These are phyloP conservation scores for Adrianichthys oophorus DNA, from an alignment of 2,797 vertebrate species.

Conservation along the genomic window DNA sequence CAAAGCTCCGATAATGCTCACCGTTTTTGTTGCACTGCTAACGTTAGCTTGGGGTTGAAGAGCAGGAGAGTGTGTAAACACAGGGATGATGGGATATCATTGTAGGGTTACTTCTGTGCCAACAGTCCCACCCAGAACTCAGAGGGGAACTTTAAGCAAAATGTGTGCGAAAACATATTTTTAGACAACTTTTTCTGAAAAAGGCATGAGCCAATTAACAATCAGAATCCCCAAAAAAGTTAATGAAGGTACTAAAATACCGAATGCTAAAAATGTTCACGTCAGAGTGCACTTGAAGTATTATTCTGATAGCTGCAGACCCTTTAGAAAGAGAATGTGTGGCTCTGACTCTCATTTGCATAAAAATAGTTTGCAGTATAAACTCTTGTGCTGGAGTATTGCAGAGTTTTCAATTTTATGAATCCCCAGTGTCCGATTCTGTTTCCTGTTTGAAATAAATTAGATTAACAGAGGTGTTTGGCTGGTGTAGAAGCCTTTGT, in stretches of 20 bases:
- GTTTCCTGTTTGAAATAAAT: conserved; percentile 52
- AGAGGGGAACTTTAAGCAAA: no score
- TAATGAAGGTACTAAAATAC: conserved; percentile 3
- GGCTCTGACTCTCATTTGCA: conserved; percentile 42
- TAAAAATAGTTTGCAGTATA: conserved; percentile 40
- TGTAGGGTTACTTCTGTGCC: no score
- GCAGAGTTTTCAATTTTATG: conserved; percentile 48
- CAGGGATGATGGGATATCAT: no score
- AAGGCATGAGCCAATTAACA: background rate
- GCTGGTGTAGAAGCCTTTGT: conserved; percentile 18
- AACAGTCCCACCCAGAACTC: no score
- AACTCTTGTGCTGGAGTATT: conserved; percentile 38
- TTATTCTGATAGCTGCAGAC: conserved; percentile 13
- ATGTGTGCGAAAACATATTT: no score
- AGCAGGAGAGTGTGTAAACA: no score
- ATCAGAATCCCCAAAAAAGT: background rate
- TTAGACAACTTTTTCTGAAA: no score
- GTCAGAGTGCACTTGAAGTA: conserved; percentile 7
- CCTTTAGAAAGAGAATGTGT: conserved; percentile 14
- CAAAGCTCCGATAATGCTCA: no score
- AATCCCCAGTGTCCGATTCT: conserved; percentile 51
- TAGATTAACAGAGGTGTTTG: conserved; percentile 37
- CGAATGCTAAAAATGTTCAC: background rate
- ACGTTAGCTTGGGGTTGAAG: no score
- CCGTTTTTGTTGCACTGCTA: no score